Conservation (phyloP, 2,888 invertebrate genomes). For the Adineta ricciae region DNA sequence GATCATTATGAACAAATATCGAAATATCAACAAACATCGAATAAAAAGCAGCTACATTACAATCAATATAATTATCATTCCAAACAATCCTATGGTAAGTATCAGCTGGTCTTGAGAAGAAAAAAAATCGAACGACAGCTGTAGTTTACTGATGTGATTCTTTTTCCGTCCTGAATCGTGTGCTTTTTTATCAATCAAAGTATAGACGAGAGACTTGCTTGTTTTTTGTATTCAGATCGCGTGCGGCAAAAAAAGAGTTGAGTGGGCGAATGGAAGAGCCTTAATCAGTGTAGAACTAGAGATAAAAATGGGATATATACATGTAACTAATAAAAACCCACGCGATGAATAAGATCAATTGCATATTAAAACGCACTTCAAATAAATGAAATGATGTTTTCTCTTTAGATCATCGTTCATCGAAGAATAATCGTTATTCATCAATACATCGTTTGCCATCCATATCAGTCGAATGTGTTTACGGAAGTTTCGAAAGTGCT, state of each 20-base stretch:
- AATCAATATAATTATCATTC: not conserved
- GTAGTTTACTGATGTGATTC: not conserved
- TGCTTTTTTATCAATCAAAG: not conserved
- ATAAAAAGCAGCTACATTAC: not conserved
- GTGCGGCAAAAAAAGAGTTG: not conserved
- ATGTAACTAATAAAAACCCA: not conserved
- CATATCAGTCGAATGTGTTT: slow-evolving; percentile 73
- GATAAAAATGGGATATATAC: not conserved
- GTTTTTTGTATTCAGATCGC: not conserved
- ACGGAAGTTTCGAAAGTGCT: slow-evolving; percentile 89
- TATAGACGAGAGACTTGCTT: not conserved
- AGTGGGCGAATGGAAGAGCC: not conserved
- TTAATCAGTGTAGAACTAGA: not conserved
- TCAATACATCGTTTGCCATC: not conserved
- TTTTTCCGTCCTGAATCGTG: not conserved
- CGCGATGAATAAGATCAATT: not conserved
- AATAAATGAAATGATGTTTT: not conserved
- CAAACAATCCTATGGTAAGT: slow-evolving; percentile 54
- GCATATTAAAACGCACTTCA: not conserved
- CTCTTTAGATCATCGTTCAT: not conserved
- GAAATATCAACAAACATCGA: not conserved
- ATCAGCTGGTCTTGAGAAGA: slow-evolving; percentile 56
- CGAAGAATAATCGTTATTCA: not conserved
- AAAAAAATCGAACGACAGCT: not conserved
- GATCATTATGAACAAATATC: slow-evolving; percentile 67